Base-by-base conservation (phyloP, 2,888 invertebrate species). In the Choreutis nemorana region DNA sequence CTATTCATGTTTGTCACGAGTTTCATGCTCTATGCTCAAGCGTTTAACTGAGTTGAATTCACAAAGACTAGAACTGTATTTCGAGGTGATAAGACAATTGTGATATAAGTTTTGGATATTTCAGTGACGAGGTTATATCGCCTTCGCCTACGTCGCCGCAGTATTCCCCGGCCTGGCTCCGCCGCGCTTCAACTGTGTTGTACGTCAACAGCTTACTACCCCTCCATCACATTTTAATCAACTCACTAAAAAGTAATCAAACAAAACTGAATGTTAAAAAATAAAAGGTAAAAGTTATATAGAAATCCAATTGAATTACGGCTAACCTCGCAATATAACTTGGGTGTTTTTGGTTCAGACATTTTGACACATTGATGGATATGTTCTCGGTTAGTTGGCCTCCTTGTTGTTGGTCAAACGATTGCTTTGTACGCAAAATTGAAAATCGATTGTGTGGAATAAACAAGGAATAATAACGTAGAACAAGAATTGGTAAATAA, bases 91-190 rank as follows among this genome's bases (percentile, higher is more conserved):
- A n/a, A n/a, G n/a, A n/a, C n/a, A n/a, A n/a, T n/a, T n/a, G n/a
- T n/a, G n/a, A n/a, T n/a, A n/a, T n/a, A n/a, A n/a, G n/a, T n/a
- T 57, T 45, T 58, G 55, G 39, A 50, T 39, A 48, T 63, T 64
- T 55, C 61, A 62, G 62, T 45, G 48, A 50, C 39, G 48, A 52
- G 46, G 40, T 43, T 44, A 42, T 58, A 50, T 55, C 55, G 47
- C 48, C 53, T 48, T 55, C 56, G 35, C 29, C 47, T 41, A 51
- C 56, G 31, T n/a, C n/a, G 13, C 49, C 54, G 27, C 55, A 47
- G 32, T 45, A 52, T 32, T 48, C 31, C 12, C 38, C 53, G 28
- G 51, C 57, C 37, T 64, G 62, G 62, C 41, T 51, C 33, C 60
- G 54, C 29, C 59, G 63, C 48, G 54, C 50, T 39, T 56, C 53